A percentile compares a stretch with the other conserved stretches of the same genome.
These are phyloP conservation scores for Suncus etruscus DNA, from an alignment of 2,113 vertebrate genomes.

Conservation along the genomic window DNA sequence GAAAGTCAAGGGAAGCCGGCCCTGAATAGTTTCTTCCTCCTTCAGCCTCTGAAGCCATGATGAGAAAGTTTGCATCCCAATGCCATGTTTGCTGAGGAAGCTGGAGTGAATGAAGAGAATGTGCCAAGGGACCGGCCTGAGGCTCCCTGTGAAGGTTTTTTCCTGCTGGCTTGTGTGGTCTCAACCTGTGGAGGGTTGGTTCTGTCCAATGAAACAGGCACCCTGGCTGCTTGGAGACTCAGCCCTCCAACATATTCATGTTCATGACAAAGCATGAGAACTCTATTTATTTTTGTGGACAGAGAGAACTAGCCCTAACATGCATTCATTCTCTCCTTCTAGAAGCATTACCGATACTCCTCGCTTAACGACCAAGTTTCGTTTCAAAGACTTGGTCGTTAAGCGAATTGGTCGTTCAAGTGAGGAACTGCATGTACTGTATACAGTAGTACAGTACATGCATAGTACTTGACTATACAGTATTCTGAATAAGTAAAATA, in stretches of 20 bases:
- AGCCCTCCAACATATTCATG: slow-evolving; percentile 1
- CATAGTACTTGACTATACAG: no score
- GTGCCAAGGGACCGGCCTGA: not conserved
- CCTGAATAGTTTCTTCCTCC: not conserved
- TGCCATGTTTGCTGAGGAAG: not conserved
- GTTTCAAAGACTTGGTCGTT: no score
- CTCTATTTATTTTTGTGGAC: not conserved
- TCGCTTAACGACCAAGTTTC: no score
- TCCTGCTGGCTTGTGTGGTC: slow-evolving; percentile 33
- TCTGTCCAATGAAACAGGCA: not conserved
- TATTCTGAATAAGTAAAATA: no score
- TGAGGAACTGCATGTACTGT: no score
- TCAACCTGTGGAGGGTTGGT: not conserved
- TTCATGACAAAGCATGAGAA: slow-evolving; percentile 37
- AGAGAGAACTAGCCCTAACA: slow-evolving; percentile 22
- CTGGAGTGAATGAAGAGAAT: slow-evolving; percentile 53
- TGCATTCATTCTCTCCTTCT: not conserved
- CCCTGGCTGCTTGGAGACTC: not conserved
- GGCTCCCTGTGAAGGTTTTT: slow-evolving; percentile 50
- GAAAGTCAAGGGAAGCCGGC: not conserved
- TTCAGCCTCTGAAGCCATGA: not conserved
- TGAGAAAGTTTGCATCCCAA: not conserved
- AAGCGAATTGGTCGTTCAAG: no score
- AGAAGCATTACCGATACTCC: not conserved
- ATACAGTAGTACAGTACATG: no score